Conservation (phyloP, 2,888 invertebrate species). For the Frankliniella intonsa region DNA sequence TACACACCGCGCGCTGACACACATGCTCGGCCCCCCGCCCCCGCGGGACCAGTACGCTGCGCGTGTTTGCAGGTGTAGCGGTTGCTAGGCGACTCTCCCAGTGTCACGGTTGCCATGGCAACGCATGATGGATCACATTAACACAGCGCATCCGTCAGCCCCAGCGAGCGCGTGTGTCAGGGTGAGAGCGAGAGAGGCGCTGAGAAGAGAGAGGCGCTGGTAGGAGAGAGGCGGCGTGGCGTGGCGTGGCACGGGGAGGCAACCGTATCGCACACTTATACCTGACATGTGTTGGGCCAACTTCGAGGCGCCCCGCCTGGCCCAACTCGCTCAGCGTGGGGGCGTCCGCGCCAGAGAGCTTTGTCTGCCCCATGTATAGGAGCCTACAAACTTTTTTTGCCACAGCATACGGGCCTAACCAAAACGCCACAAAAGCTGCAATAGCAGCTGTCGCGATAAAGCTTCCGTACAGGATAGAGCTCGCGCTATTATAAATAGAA, state of each 20-base stretch:
- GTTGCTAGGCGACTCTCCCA: slow-evolving; percentile 13
- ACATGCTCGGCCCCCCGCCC: neutral
- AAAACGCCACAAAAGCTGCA: too few relatives aligned
- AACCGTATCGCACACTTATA: slow-evolving; percentile 5
- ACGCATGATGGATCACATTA: slow-evolving; percentile 24
- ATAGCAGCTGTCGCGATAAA: too few relatives aligned
- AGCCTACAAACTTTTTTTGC: too few relatives aligned
- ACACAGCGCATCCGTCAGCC: neutral
- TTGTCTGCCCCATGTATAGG: too few relatives aligned
- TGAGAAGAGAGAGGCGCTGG: neutral
- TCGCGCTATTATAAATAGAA: too few relatives aligned
- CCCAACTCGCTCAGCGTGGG: neutral
- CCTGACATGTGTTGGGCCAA: slow-evolving; percentile 23
- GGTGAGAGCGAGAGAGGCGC: neutral
- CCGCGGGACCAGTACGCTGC: slow-evolving; percentile 13
- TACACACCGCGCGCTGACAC: neutral
- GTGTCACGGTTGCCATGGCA: neutral
- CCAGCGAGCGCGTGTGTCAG: neutral
- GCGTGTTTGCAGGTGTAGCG: slow-evolving; percentile 21
- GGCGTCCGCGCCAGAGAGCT: too few relatives aligned
- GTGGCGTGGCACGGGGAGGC: neutral
- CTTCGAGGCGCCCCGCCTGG: neutral
- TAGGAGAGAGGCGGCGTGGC: neutral
- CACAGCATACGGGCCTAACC: too few relatives aligned
- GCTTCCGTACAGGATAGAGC: too few relatives aligned